Percentiles rank a stretch among this genome's conserved stretches.
Conservation (phyloP, 2,888 invertebrate genomes). For the Drosophila villosipedis region DNA sequence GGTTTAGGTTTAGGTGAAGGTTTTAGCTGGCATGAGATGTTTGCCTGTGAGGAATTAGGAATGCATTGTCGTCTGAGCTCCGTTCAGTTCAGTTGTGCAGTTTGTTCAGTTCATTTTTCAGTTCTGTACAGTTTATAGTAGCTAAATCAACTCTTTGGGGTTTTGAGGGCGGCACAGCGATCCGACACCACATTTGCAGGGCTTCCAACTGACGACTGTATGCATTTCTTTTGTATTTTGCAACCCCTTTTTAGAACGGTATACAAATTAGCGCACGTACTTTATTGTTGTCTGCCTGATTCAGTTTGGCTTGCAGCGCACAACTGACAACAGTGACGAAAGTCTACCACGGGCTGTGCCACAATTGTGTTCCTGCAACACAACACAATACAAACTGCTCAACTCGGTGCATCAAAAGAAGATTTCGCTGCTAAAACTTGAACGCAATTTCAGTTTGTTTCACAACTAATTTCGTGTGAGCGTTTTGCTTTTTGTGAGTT, state of each 20-base stretch:
- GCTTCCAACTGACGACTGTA: slow-evolving; percentile 42
- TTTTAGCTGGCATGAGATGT: slow-evolving; percentile 8
- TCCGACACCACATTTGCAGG: slow-evolving; percentile 40
- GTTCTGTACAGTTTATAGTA: slow-evolving; percentile 38
- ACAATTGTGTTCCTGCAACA: slow-evolving; percentile 22
- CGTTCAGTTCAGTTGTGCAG: slow-evolving; percentile 18
- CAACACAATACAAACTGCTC: slow-evolving; percentile 29
- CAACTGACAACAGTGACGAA: slow-evolving; percentile 72
- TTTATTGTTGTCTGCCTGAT: slow-evolving; percentile 39
- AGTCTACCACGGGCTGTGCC: slow-evolving; percentile 30
- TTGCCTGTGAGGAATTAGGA: slow-evolving; percentile 65
- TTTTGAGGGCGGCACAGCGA: slow-evolving; percentile 29
- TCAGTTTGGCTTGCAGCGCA: slow-evolving; percentile 71
- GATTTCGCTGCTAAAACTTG: slow-evolving; percentile 41
- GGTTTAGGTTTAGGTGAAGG: background rate
- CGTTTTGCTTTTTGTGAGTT: slow-evolving; percentile 1
- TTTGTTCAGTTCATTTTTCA: slow-evolving; percentile 34
- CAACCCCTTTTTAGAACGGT: slow-evolving; percentile 26
- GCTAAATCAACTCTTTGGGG: slow-evolving; percentile 69
- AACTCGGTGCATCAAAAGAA: slow-evolving; percentile 28
- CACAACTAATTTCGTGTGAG: slow-evolving; percentile 33
- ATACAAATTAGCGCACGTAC: slow-evolving; percentile 44
- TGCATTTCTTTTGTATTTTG: slow-evolving; percentile 4
- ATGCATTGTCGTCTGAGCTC: slow-evolving; percentile 69
- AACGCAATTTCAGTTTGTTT: slow-evolving; percentile 55